Base-by-base conservation (phyloP, 2,113 vertebrate species). In the Cryptotis parvus region DNA sequence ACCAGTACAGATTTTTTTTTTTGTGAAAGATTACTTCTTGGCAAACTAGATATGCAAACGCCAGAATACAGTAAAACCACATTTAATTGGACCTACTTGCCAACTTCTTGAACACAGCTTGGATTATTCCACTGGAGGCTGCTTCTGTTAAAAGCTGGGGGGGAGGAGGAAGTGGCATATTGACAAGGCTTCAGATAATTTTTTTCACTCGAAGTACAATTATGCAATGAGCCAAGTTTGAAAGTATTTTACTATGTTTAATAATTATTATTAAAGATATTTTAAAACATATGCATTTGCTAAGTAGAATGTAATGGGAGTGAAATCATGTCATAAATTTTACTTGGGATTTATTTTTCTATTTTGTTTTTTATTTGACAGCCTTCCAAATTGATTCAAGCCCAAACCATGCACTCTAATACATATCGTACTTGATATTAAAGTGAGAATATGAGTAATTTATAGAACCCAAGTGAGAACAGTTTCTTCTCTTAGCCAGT, bases 91-190 rank as follows among this genome's bases (percentile, higher is more conserved):
- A 97, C 98, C 98, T 97, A 98, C 98, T 98, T 98, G 98, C 98
- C 98, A 98, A 98, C 97, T 98, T 98, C 98, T 98, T 98, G 98
- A 98, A 98, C 98, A 98, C 98, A 98, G 98, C 98, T 98, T 98
- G 98, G 98, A 98, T 98, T 98, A 98, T 98, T 98, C 97, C 97
- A 97, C 98, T 98, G 98, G 97, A 98, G 97, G 97, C 98, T 98
- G 98, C 97, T 98, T 98, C 98, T 98, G 98, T 98, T 98, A 98
- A 97, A 98, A 98, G 97, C 97, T 97, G 98, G 98, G 98, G 98
- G 98, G 98, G 98, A 97, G 98, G 98, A 98, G 98, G 97, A 98
- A 97, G 97, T 98, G 97, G 97, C 98, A 98, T 97, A 97, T 97
- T 98, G 98, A 98, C 98, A 98, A 98, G 97, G 94, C 97, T 98